Evolutionary conservation across 2,797 vertebrate genomes (phyloP).

Genomic region (Valencia hispanica): DNA sequence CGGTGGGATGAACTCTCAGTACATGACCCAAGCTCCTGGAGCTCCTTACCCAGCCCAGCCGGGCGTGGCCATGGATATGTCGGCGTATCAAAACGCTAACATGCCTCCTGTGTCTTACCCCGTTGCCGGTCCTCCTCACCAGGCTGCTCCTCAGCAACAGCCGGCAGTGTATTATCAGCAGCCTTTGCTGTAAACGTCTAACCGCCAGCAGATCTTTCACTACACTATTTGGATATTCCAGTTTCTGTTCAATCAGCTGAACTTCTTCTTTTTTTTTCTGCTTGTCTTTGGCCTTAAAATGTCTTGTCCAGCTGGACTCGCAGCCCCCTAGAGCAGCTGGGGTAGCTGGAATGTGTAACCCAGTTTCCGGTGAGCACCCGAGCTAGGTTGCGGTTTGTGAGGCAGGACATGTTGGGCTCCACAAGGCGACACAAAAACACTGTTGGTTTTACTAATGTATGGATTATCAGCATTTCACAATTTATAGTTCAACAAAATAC

Average conservation of each 20-base stretch:
- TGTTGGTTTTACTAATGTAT: slow-evolving; percentile 14
- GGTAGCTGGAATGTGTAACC: slow-evolving; percentile 11
- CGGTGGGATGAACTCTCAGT: slow-evolving; percentile 82
- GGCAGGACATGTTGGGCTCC: slow-evolving; percentile 15
- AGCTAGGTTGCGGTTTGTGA: slow-evolving; percentile 28
- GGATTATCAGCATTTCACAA: slow-evolving; percentile 20
- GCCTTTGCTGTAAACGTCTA: slow-evolving; percentile 86
- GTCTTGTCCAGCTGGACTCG: slow-evolving; percentile 7
- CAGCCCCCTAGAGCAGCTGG: slow-evolving; percentile 11
- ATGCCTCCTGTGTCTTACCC: slow-evolving; percentile 86
- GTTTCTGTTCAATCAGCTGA: slow-evolving; percentile 10
- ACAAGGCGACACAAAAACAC: slow-evolving; percentile 4
- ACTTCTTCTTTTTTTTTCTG: not conserved
- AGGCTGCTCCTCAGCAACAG: slow-evolving; percentile 75
- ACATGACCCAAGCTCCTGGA: slow-evolving; percentile 82
- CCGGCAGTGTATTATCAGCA: slow-evolving; percentile 89
- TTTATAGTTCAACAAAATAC: slow-evolving; percentile 7
- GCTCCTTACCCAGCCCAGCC: slow-evolving; percentile 82
- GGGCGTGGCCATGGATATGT: slow-evolving; percentile 86
- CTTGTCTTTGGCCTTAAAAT: slow-evolving; percentile 18
- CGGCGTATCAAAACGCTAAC: slow-evolving; percentile 85
- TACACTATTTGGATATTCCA: slow-evolving; percentile 34
- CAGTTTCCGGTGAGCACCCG: slow-evolving; percentile 19
- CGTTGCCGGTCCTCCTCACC: slow-evolving; percentile 78
- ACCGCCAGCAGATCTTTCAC: slow-evolving; percentile 24